Evolutionary conservation across 2,113 vertebrate species (phyloP).

Genomic region (Campylorhamphus procurvoides): DNA sequence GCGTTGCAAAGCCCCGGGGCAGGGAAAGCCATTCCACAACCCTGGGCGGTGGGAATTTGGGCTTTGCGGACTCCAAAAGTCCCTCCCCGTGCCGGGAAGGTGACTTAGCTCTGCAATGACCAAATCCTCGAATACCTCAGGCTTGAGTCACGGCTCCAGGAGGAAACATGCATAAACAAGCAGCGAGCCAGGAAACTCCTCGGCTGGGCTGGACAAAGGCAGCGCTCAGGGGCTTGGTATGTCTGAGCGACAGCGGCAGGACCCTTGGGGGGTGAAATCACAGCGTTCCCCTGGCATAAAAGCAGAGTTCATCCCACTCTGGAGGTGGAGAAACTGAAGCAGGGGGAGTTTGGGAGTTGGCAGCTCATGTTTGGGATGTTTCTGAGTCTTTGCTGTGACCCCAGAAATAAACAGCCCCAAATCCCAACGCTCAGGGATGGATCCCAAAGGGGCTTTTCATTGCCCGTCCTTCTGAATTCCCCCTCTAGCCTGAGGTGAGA

Average conservation of each 20-base stretch:
- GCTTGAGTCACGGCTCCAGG: neutral
- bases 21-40: neutral
- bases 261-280: neutral
- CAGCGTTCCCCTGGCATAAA: rapidly evolving
- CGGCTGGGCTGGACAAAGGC: neutral
- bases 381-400: neutral
- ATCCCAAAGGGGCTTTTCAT: rapidly evolving
- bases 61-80: neutral
- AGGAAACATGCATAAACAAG: constrained; percentile 34
- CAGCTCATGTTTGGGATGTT: neutral
- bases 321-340: neutral
- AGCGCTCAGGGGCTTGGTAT: neutral
- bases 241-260: neutral
- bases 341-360: neutral
- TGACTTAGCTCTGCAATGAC: neutral
- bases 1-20: neutral
- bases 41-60: neutral
- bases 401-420: neutral
- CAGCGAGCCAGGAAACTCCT: constrained; percentile 36
- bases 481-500: neutral
- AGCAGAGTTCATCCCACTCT: neutral
- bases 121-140: constrained; percentile 38
- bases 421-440: neutral
- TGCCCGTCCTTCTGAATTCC: neutral
- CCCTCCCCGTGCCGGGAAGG: neutral